phyloP scores from a whole-genome alignment of 2,888 invertebrate genomes.

The Allophyes oxyacanthae region DNA sequence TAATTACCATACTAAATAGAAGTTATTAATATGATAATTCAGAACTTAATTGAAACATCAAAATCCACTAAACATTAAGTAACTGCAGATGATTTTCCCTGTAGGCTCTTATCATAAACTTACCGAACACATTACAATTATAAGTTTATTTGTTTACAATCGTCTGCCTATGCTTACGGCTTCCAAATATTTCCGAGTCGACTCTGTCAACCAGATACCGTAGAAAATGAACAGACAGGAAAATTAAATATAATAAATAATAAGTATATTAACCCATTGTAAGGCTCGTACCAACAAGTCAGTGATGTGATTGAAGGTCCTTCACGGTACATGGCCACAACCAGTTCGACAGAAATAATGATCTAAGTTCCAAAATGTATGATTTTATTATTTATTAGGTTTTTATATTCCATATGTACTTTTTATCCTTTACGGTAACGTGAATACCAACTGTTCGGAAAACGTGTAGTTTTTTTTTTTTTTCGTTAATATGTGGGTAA shows the following conservation, averaged over 20 bases:
- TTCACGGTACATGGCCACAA: conserved; percentile 19
- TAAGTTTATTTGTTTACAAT: too few species aligned
- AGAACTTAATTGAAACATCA: background rate
- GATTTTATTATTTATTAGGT: background rate
- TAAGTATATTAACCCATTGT: too few species aligned
- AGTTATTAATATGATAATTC: too few species aligned
- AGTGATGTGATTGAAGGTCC: background rate
- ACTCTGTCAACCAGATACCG: too few species aligned
- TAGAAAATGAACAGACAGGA: too few species aligned
- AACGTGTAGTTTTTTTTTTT: too few species aligned
- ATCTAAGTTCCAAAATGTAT: background rate
- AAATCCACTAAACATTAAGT: background rate
- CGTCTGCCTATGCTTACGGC: too few species aligned
- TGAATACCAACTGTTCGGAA: conserved; percentile 14
- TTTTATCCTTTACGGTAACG: conserved; percentile 24
- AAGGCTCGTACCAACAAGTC: background rate
- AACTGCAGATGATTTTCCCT: background rate
- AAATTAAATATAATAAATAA: background rate
- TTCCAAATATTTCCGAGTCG: too few species aligned
- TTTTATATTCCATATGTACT: background rate
- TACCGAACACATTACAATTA: too few species aligned
- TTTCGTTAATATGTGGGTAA: too few species aligned
- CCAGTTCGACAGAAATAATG: background rate
- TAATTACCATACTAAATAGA: background rate
- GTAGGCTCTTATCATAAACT: background rate